phyloP scores from a whole-genome alignment of 2,888 invertebrate genomes.

The Orthosia cruda region DNA sequence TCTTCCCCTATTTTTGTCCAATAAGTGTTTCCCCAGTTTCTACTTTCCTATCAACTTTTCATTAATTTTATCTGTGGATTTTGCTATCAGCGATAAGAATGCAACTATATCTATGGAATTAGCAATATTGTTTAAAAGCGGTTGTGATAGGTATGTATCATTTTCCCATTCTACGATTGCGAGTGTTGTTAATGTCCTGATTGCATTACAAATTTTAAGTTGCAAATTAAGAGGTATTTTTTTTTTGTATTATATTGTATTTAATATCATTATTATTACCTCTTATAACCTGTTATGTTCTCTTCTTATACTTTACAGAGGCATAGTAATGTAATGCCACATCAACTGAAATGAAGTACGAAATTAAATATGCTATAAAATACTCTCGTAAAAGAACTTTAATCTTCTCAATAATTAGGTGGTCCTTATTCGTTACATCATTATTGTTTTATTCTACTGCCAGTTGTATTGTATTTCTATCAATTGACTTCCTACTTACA shows the following conservation, averaged over 20 bases:
- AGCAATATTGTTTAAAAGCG: background rate
- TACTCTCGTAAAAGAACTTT: background rate
- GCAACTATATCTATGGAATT: background rate
- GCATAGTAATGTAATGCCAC: background rate
- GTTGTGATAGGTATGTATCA: too few relatives aligned
- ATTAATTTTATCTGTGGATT: background rate
- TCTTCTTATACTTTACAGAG: background rate
- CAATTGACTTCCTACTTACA: background rate
- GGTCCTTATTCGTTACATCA: background rate
- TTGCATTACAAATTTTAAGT: conserved; percentile 18
- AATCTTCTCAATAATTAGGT: background rate
- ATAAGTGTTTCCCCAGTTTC: too few relatives aligned
- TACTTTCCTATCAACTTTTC: background rate
- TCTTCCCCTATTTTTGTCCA: background rate
- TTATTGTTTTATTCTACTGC: background rate
- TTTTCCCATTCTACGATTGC: background rate
- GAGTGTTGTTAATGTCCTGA: background rate
- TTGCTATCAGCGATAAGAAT: background rate
- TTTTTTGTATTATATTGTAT: too few relatives aligned
- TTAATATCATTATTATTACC: background rate
- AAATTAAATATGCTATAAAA: background rate
- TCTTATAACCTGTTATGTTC: background rate
- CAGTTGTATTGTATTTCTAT: background rate
- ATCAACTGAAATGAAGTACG: background rate
- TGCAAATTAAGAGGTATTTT: background rate